These are phyloP conservation scores for Trematomus loennbergii DNA, from an alignment of 2,113 vertebrate genomes.

Conservation along the genomic window DNA sequence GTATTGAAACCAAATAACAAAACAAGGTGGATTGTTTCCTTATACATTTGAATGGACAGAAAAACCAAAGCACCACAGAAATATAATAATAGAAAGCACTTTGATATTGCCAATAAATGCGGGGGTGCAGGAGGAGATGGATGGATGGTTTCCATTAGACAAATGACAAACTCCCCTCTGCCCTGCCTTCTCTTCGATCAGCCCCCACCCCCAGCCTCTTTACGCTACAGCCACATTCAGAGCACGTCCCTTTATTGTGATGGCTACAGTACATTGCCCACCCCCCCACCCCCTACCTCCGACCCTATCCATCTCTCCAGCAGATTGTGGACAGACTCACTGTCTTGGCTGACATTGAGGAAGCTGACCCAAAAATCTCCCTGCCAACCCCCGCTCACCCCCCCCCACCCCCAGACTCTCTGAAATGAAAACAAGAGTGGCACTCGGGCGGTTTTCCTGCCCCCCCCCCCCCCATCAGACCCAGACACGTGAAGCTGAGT, in stretches of 20 bases:
- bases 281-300: conserved; percentile 9
- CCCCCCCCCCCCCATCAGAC: conserved; percentile 24
- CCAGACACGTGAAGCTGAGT: conserved; percentile 58
- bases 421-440: conserved; percentile 9
- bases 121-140: conserved; percentile 7
- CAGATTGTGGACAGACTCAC: conserved; percentile 34
- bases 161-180: conserved; percentile 67
- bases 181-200: conserved; percentile 39
- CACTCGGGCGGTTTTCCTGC: not conserved
- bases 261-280: conserved; percentile 37
- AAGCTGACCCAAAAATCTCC: conserved; percentile 36
- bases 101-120: conserved; percentile 40
- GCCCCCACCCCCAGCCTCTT: conserved; percentile 28
- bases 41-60: not conserved
- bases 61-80: conserved; percentile 1
- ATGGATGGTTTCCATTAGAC: conserved; percentile 72
- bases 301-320: conserved; percentile 33
- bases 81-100: conserved; percentile 12
- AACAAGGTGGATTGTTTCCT: not conserved
- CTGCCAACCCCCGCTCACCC: conserved; percentile 25
- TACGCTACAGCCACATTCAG: conserved; percentile 44
- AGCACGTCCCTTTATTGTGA: conserved; percentile 71
- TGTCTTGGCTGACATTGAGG: conserved; percentile 80
- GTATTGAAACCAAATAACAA: not conserved
- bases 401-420: conserved; percentile 7